A percentile compares a stretch with the other conserved stretches of the same genome.
These are phyloP conservation scores for Psettodes erumei DNA, from an alignment of 2,113 vertebrate genomes.

Conservation along the genomic window DNA sequence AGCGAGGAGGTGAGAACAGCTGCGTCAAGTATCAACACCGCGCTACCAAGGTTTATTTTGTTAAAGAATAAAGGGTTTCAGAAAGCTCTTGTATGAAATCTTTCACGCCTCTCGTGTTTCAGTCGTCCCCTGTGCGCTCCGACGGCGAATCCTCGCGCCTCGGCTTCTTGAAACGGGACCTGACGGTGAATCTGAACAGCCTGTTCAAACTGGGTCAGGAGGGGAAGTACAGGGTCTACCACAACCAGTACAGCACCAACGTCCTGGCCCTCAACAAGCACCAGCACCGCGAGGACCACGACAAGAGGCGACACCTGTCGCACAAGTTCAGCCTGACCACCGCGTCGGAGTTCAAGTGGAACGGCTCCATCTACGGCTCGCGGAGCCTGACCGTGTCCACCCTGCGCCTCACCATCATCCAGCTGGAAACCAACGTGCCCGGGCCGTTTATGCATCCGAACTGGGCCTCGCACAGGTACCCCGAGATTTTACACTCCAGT, in stretches of 20 bases:
- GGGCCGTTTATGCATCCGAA: slow-evolving; percentile 97
- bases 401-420: slow-evolving; percentile 95
- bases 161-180: slow-evolving; percentile 85
- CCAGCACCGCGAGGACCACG: slow-evolving; percentile 98
- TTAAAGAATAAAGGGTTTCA: not conserved
- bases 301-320: slow-evolving; percentile 95
- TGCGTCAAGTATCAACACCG: not conserved
- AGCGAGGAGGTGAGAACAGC: slow-evolving; percentile 89
- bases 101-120: too few relatives aligned
- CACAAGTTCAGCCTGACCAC: slow-evolving; percentile 98
- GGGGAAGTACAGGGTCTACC: slow-evolving; percentile 97
- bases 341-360: slow-evolving; percentile 97
- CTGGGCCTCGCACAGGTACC: slow-evolving; percentile 98
- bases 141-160: slow-evolving; percentile 40
- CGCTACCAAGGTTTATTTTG: not conserved
- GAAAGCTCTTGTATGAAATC: too few relatives aligned
- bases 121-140: slow-evolving; percentile 41
- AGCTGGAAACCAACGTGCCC: slow-evolving; percentile 95
- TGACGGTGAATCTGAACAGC: slow-evolving; percentile 88
- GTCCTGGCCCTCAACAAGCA: slow-evolving; percentile 97
- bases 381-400: slow-evolving; percentile 94
- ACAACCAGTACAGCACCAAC: slow-evolving; percentile 97
- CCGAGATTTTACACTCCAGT: too few relatives aligned
- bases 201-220: slow-evolving; percentile 95
- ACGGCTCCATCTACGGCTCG: slow-evolving; percentile 95